These are phyloP conservation scores for Papilio elwesi DNA, from an alignment of 2,888 invertebrate species.

Conservation along the genomic window DNA sequence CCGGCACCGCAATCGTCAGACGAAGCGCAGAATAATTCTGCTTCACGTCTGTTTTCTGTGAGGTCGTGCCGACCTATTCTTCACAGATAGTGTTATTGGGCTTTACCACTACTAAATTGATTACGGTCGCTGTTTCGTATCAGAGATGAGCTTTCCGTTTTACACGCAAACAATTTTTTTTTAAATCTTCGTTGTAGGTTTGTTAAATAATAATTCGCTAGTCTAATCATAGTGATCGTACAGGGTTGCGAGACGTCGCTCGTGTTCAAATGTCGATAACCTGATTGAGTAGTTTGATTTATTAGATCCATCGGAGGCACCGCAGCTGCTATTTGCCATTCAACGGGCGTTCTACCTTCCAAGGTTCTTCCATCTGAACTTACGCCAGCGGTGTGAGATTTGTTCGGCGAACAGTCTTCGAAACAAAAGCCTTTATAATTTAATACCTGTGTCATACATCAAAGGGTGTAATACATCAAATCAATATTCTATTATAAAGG, in stretches of 20 bases:
- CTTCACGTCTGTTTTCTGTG: too few species aligned
- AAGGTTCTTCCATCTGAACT: constrained; percentile 60
- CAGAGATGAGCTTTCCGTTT: too few species aligned
- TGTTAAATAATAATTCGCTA: not conserved
- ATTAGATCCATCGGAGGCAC: constrained; percentile 51
- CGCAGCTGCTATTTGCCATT: constrained; percentile 65
- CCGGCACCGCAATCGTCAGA: too few species aligned
- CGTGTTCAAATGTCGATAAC: constrained; percentile 60
- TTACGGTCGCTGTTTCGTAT: too few species aligned
- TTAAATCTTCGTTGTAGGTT: not conserved
- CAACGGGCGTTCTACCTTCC: constrained; percentile 53
- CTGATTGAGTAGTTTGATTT: constrained; percentile 59
- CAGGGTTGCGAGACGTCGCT: constrained; percentile 34
- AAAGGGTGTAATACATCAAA: too few species aligned
- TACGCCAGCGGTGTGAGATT: constrained; percentile 51
- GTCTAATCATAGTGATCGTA: constrained; percentile 33
- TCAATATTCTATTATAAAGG: not conserved
- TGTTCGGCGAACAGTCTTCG: constrained; percentile 42
- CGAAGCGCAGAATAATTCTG: too few species aligned
- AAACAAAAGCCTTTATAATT: constrained; percentile 22
- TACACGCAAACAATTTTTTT: too few species aligned
- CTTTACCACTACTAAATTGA: too few species aligned
- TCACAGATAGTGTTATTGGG: too few species aligned
- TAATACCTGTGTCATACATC: not conserved
- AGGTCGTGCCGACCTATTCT: too few species aligned